Conservation (phyloP, 2,888 invertebrate genomes). For the Nephrotoma guestfalica region DNA sequence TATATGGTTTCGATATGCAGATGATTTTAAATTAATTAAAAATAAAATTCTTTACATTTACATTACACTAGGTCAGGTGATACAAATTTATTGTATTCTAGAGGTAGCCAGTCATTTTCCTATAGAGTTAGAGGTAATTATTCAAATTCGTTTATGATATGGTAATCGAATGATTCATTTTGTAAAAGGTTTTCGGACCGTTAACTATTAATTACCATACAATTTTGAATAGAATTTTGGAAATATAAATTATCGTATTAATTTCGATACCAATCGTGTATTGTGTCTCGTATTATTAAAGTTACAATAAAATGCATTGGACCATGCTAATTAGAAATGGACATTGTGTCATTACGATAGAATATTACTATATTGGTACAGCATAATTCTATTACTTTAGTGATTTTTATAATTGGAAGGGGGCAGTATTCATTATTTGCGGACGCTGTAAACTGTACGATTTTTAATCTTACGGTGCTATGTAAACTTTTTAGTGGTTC, state of each 20-base stretch:
- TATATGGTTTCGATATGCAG: neutral
- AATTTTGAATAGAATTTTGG: neutral
- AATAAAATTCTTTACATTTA: neutral
- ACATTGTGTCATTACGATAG: too few relatives aligned
- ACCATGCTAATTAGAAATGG: neutral
- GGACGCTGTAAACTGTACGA: too few relatives aligned
- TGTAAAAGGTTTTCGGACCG: neutral
- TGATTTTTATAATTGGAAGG: too few relatives aligned
- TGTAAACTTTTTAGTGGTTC: too few relatives aligned
- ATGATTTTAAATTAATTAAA: neutral
- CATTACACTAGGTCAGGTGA: neutral
- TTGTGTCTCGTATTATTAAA: neutral
- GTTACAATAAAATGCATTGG: neutral
- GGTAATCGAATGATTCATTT: neutral
- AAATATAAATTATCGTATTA: neutral
- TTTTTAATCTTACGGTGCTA: too few relatives aligned
- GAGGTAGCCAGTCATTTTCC: neutral
- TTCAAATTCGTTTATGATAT: neutral
- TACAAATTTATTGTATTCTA: neutral
- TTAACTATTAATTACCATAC: neutral
- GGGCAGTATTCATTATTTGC: too few relatives aligned
- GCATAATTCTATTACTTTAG: too few relatives aligned
- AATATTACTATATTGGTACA: too few relatives aligned
- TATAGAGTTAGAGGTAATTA: neutral
- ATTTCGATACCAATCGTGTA: neutral